phyloP scores from a whole-genome alignment of 2,113 vertebrate genomes.

The Pseudorasbora parva region DNA sequence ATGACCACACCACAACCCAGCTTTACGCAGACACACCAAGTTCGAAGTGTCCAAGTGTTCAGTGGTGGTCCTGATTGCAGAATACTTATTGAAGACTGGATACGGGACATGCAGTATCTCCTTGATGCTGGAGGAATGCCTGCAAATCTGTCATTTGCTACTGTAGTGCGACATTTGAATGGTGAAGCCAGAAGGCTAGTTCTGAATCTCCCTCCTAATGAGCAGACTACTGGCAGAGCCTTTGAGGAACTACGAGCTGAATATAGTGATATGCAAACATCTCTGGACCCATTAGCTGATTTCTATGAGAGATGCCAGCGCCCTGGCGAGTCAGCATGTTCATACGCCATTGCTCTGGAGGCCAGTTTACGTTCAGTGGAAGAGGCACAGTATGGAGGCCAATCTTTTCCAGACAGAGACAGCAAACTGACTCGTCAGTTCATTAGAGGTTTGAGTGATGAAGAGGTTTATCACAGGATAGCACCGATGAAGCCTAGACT shows the following conservation, averaged over 20 bases:
- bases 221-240: background rate
- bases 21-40: conserved; percentile 15
- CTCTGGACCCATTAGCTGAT: conserved; percentile 31
- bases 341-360: conserved; percentile 48
- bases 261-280: conserved; percentile 26
- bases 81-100: conserved; percentile 32
- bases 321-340: conserved; percentile 23
- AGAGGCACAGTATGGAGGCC: background rate
- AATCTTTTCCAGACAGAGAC: conserved; percentile 13
- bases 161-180: conserved; percentile 26
- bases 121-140: conserved; percentile 30
- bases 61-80: conserved; percentile 21
- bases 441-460: conserved; percentile 17
- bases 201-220: background rate
- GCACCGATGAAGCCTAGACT: background rate
- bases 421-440: conserved; percentile 39
- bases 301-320: conserved; percentile 37
- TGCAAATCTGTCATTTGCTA: background rate
- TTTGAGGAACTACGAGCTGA: conserved; percentile 12
- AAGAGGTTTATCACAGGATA: conserved; percentile 21
- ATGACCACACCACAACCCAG: background rate
- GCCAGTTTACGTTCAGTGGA: conserved; percentile 13
- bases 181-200: conserved; percentile 12
- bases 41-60: conserved; percentile 19
- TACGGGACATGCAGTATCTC: conserved; percentile 36